A percentile compares a stretch with the other conserved stretches of the same genome.
These are phyloP conservation scores for Erythrolamprus reginae DNA, from an alignment of 2,113 vertebrate genomes.

Conservation along the genomic window DNA sequence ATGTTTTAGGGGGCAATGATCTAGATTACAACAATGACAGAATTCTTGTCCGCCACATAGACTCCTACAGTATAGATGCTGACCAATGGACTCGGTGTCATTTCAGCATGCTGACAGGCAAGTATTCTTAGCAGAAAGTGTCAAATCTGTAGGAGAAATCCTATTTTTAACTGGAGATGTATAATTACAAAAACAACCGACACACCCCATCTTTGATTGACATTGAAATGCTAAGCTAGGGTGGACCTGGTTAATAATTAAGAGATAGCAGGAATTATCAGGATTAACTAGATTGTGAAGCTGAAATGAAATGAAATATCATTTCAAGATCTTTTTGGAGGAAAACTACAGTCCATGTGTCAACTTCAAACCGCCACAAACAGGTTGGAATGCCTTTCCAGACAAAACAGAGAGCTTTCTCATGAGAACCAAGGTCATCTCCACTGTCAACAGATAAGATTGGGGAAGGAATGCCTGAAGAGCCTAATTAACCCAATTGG, in stretches of 20 bases:
- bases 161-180: neutral
- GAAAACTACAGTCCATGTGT: neutral
- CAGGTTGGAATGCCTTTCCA: no score
- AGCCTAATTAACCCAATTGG: no score
- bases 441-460: no score
- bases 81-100: constrained; percentile 95
- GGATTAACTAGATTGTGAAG: neutral
- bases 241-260: neutral
- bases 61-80: constrained; percentile 87
- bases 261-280: neutral
- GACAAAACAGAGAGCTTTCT: no score
- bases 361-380: no score
- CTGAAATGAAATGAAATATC: neutral
- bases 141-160: neutral
- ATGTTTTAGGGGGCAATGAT: constrained; percentile 92
- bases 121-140: constrained; percentile 33
- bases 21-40: constrained; percentile 96
- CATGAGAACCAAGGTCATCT: no score
- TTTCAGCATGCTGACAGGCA: constrained; percentile 90
- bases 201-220: neutral
- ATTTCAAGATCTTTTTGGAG: neutral
- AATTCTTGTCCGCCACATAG: constrained; percentile 92
- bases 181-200: neutral
- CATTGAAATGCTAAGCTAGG: neutral
- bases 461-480: no score